phyloP scores from a whole-genome alignment of 1,140 invertebrate genomes.

The Planococcus citri region DNA sequence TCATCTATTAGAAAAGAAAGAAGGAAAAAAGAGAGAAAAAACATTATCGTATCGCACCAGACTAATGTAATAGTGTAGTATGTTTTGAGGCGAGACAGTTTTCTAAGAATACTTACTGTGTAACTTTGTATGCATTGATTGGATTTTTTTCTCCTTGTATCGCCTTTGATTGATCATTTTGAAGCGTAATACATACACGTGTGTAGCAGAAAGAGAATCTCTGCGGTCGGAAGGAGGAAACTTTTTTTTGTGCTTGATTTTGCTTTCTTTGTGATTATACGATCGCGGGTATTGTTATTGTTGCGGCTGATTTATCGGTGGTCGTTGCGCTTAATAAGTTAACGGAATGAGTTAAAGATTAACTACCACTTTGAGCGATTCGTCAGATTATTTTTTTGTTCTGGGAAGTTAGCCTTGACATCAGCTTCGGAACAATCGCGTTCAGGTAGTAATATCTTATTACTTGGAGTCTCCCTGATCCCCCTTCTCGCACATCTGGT shows the following conservation, averaged over 20 bases:
- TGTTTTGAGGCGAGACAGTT: not conserved
- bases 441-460: constrained; percentile 17
- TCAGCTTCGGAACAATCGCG: constrained; percentile 17
- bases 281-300: too few relatives aligned
- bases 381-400: constrained; percentile 3
- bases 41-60: too few relatives aligned
- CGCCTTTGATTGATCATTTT: too few relatives aligned
- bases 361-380: not conserved
- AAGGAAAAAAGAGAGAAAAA: too few relatives aligned
- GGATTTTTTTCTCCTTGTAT: not conserved
- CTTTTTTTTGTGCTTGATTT: not conserved
- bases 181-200: too few relatives aligned
- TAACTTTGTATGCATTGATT: too few relatives aligned
- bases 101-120: not conserved
- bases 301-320: not conserved
- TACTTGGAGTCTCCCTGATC: not conserved
- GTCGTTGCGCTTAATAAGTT: not conserved
- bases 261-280: not conserved
- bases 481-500: too few relatives aligned
- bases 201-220: too few relatives aligned
- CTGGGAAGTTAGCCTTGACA: constrained; percentile 14
- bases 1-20: too few relatives aligned
- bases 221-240: too few relatives aligned
- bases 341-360: not conserved
- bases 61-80: too few relatives aligned